Base-by-base conservation (phyloP, 2,113 vertebrate genomes). In the Dromaius novaehollandiae region DNA sequence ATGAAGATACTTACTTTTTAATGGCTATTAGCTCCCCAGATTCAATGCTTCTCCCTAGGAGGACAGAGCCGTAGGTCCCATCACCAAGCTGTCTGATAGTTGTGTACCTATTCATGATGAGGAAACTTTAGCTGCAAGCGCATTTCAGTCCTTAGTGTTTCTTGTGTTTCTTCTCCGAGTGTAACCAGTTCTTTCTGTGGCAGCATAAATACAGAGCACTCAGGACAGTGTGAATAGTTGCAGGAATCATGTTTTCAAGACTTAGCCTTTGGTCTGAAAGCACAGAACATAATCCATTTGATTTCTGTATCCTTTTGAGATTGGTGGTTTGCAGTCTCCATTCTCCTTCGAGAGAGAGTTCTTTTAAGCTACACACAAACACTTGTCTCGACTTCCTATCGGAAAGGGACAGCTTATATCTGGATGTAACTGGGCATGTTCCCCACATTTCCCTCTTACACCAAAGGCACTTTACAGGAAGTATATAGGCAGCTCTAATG, bases 1-100 rank as follows among this genome's bases (percentile, higher is more conserved):
- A 75, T 17, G 15, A 70, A 48, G 68, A 73, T 30, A 98, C 99
- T 98, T 97, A 99, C 99, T 99, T 99, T 97, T 99, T 99, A 97
- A 99, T 99, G 90, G 99, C 99, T 61, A 99, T 99, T 36, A 99
- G 98, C 93, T 99, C 99, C 89, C 99, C 99, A n/a, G 99, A 99
- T 96, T 99, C 99, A 84, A 99, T 98, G 97, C 99, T 99, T 95
- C 98, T 99, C 89, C 99, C 99, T 63, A 99, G 98, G 93, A 99
- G 98, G 96, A 99, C 99, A 30, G 99, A 99, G 96, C 99, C 99
- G 1, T 99, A 99, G 88, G 99, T 99, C 58, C 99, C 99, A 97
- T 99, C 99, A 86, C 99, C 99, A 7, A 99, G 99, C 97, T 99
- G 99, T 97, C 98, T 99, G 98, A 99, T 98, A 12, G 97, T 99